Evolutionary conservation across 2,888 invertebrate species (phyloP).

Genomic region (Catocala nupta): DNA sequence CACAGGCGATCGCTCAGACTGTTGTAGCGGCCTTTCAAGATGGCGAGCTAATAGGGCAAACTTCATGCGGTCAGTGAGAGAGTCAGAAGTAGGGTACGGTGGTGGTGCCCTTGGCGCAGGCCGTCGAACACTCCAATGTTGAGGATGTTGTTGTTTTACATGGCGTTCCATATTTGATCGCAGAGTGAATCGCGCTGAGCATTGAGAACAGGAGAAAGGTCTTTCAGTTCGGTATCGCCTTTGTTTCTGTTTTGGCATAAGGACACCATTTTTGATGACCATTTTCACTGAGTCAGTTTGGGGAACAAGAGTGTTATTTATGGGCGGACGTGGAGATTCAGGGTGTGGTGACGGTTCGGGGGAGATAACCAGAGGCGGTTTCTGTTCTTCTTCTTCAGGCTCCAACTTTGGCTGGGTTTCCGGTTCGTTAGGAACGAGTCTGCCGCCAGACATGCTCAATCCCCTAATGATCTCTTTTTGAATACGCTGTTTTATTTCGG

Average conservation of each 20-base stretch:
- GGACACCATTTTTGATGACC: conserved; percentile 96
- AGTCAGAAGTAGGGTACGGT: conserved; percentile 72
- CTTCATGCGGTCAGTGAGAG: conserved; percentile 86
- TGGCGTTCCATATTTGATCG: conserved; percentile 98
- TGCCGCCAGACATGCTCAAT: conserved; percentile 90
- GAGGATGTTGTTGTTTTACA: conserved; percentile 97
- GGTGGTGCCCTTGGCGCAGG: conserved; percentile 80
- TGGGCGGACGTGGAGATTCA: conserved; percentile 83
- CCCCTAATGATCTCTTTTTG: conserved; percentile 89
- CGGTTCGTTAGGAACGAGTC: conserved; percentile 82
- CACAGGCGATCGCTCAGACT: conserved; percentile 74
- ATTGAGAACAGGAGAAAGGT: conserved; percentile 96
- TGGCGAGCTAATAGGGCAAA: conserved; percentile 93
- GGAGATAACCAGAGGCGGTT: conserved; percentile 78
- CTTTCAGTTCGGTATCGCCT: conserved; percentile 95
- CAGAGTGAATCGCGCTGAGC: conserved; percentile 95
- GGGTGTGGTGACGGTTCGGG: conserved; percentile 80
- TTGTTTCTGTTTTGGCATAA: conserved; percentile 97
- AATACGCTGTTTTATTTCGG: conserved; percentile 90
- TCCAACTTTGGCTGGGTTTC: conserved; percentile 76
- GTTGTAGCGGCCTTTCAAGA: conserved; percentile 88
- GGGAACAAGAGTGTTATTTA: conserved; percentile 75
- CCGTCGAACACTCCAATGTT: conserved; percentile 94
- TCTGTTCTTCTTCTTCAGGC: conserved; percentile 85
- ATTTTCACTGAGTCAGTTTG: conserved; percentile 92